Base-by-base conservation (phyloP, 1,140 invertebrate species). In the Lepidurus apus region DNA sequence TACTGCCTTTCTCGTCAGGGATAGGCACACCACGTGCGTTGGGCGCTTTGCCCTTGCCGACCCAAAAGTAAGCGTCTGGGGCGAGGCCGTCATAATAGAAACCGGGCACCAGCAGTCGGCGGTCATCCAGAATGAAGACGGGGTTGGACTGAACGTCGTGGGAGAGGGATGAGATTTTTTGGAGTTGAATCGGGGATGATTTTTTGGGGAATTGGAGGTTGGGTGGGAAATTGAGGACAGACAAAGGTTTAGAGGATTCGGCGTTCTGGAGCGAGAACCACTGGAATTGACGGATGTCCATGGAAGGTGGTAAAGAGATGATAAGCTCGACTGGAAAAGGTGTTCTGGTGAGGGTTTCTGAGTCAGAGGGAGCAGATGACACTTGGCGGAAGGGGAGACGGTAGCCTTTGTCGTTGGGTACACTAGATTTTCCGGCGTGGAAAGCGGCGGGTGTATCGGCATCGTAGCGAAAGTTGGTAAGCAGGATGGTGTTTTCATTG, bases 401-500 rank as follows among this genome's bases (percentile, higher is more conserved):
- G 13, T 65, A 65, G n/a, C 21, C 53, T 65, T 13, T 65, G 53
- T 65, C 53, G 13, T 7, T 65, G 17, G 17, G 53, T 7, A 13
- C 17, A 7, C 1, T 65, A 1, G 53, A 65, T 3, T 65, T 17
- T 7, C 9, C 13, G 7, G 21, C 1, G 10, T 42, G 74, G 44
- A 34, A 76, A 75, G 80, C 78, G 84, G 83, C 82, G 34, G 85
- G 84, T 47, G 83, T 85, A 7, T 79, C 53, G 47, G 84, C 84
- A 80, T 86, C 85, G 79, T 85, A 85, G 53, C 78, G 82, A 77
- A 86, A 84, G 77, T 85, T 83, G 0, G 85, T 82, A 42, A 86
- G 81, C 26, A 86, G 80, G 80, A 86, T 83, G 7, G 85, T 86
- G 78, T 86, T 85, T 5, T 85, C 84, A 78, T 86, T 85, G 7